These are phyloP conservation scores for Cyclophora albipunctata DNA, from an alignment of 2,888 invertebrate species.

Conservation along the genomic window DNA sequence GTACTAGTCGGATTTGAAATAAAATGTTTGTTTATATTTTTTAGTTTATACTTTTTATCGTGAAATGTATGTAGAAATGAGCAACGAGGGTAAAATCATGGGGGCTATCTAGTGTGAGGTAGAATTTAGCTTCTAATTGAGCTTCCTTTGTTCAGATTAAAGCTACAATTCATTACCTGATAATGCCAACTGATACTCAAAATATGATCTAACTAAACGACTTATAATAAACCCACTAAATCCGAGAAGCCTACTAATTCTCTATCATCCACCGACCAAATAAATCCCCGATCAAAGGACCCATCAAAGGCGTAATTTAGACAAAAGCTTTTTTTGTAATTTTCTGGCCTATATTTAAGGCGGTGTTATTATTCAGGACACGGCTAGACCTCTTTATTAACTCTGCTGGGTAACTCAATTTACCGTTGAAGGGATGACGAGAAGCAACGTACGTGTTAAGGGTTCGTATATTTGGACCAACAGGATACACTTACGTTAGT, in stretches of 20 bases:
- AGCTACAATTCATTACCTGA: too few relatives aligned
- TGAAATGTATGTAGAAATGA: too few relatives aligned
- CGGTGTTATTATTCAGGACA: conserved; percentile 41
- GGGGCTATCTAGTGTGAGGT: too few relatives aligned
- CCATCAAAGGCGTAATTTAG: conserved; percentile 37
- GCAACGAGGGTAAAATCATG: too few relatives aligned
- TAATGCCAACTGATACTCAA: too few relatives aligned
- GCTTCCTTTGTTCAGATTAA: too few relatives aligned
- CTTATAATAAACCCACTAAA: too few relatives aligned
- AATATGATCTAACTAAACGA: too few relatives aligned
- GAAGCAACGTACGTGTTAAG: conserved; percentile 52
- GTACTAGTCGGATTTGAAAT: too few relatives aligned
- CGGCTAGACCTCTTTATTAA: conserved; percentile 60
- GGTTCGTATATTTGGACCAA: conserved; percentile 23
- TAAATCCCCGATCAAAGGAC: conserved; percentile 44
- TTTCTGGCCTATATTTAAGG: conserved; percentile 37
- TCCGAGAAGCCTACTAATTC: conserved; percentile 24
- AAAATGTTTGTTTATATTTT: too few relatives aligned
- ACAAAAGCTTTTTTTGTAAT: conserved; percentile 32
- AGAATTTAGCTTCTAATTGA: too few relatives aligned
- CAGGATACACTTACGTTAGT: conserved; percentile 31
- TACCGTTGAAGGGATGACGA: conserved; percentile 62
- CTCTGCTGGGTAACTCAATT: conserved; percentile 65
- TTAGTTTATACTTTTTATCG: too few relatives aligned
- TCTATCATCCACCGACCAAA: conserved; percentile 29